Base-by-base conservation (phyloP, 2,888 invertebrate species). In the Tachina lurida region DNA sequence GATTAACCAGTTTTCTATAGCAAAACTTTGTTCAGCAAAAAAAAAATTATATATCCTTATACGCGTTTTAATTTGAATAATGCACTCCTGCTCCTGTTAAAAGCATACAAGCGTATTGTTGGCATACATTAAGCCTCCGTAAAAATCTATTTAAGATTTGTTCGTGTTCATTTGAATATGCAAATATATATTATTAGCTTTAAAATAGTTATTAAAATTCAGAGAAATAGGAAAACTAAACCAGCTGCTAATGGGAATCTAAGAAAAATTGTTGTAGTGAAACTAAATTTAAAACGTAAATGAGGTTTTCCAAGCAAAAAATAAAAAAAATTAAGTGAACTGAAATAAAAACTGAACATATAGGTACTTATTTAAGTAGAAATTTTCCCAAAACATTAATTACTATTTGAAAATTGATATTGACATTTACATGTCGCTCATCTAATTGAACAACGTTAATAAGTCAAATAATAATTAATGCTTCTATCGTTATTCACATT, bases 181-280 rank as follows among this genome's bases (percentile, higher is more conserved):
- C 68, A 77, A 60, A 77, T 45, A 65, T 31, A 77, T 45, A 65
- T 31, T 2, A 31, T 77, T 77, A 12, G 1, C n/a, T 4, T 19
- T 49, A 49, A 41, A 49, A 41, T 39, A 17, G 39, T 58, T 60
- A 68, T 68, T 77, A 68, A 47, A 19, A 77, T 22, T 41, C 22
- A 68, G 0, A 49, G n/a, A 15, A 39, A 56, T 31, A 47, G 10
- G n/a, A 43, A n/a, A n/a, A 54, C 10, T 58, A 9, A 13, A 43
- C 22, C 3, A 67, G n/a, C 3, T 19, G 10, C 10, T 10, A 43
- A 2, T 54, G 49, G 49, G 3, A 17, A 19, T 3, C 3, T 2
- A 1, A 1, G n/a, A 39, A n/a, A 17, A 63, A 63, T 52, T 65
- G 10, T 17, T 45, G n/a, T 65, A 8, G 45, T 56, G 31, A 56